Percentiles rank a stretch among this genome's conserved stretches.
Conservation (phyloP, 2,888 invertebrate species). For the Volucella zonaria region DNA sequence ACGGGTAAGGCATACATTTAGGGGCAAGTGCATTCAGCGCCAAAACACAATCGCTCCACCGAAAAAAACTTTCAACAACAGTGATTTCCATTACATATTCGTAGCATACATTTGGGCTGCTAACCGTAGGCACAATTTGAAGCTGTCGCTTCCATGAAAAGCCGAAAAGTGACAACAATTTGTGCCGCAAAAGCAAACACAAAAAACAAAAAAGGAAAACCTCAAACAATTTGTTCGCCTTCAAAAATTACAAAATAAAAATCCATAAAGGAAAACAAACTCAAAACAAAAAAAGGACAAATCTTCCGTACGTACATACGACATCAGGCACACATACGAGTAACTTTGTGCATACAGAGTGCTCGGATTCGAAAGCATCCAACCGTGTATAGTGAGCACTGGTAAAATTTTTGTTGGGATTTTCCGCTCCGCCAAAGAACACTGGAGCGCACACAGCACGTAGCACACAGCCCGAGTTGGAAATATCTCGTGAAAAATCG, state of each 20-base stretch:
- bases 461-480: background rate
- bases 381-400: constrained; percentile 1
- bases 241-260: background rate
- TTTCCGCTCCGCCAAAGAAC: constrained; percentile 24
- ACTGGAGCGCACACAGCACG: background rate
- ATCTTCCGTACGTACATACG: background rate
- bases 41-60: background rate
- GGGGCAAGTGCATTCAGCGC: background rate
- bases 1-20: constrained; percentile 20
- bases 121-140: constrained; percentile 6
- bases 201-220: background rate
- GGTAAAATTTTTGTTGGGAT: constrained; percentile 33
- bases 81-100: background rate
- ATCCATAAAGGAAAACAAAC: background rate
- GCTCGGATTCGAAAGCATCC: too few species aligned
- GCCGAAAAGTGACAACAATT: constrained; percentile 9
- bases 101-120: constrained; percentile 44
- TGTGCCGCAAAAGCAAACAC: background rate
- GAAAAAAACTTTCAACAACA: constrained; percentile 3
- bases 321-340: background rate
- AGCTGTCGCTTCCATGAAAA: constrained; percentile 23
- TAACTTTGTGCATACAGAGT: too few species aligned
- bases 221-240: background rate
- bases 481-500: constrained; percentile 43
- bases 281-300: constrained; percentile 1